phyloP scores from a whole-genome alignment of 2,797 vertebrate genomes.

The Dendrocincla fuliginosa region DNA sequence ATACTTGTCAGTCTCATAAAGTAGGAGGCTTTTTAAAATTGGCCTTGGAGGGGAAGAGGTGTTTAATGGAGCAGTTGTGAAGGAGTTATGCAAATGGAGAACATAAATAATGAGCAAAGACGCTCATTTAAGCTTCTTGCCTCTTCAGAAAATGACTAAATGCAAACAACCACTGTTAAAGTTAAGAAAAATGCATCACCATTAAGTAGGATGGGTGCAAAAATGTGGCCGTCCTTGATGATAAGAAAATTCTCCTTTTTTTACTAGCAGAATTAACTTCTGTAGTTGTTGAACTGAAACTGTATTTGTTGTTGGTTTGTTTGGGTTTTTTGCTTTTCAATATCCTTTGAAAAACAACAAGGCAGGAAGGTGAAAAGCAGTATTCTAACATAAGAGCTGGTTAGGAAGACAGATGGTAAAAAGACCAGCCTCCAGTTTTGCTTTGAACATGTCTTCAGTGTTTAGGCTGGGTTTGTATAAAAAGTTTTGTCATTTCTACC shows the following conservation, averaged over 20 bases:
- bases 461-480: background rate
- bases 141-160: constrained; percentile 14
- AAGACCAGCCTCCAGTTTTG: background rate
- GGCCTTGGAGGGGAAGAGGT: constrained; percentile 43
- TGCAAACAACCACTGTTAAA: background rate
- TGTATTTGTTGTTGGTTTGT: accelerated
- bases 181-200: background rate
- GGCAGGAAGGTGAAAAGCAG: background rate
- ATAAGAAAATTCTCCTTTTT: background rate
- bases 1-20: constrained; percentile 30
- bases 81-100: constrained; percentile 29
- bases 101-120: constrained; percentile 41
- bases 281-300: background rate
- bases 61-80: constrained; percentile 52
- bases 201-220: background rate
- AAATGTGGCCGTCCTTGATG: background rate
- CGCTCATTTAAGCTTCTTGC: background rate
- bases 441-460: background rate
- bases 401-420: background rate
- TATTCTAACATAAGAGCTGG: background rate
- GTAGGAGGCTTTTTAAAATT: constrained; percentile 28
- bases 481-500: background rate
- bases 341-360: background rate
- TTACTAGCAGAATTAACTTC: background rate
- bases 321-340: background rate